Evolutionary conservation across 2,113 vertebrate species (phyloP).

Genomic region (Chloropsis cyanopogon): DNA sequence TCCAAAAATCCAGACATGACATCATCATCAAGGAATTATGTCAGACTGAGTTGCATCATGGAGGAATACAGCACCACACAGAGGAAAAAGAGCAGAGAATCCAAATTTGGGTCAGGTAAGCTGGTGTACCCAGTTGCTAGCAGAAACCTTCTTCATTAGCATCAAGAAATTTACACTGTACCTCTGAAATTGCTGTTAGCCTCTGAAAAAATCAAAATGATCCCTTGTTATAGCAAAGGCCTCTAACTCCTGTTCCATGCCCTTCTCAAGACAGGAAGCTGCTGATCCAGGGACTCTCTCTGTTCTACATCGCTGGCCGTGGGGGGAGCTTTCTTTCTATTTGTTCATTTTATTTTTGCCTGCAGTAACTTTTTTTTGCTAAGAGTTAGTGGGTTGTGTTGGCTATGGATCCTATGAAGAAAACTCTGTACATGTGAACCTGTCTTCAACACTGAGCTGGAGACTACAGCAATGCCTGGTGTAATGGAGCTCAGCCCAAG

Average conservation of each 20-base stretch:
- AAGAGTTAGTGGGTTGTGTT: background rate
- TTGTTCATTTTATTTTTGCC: background rate
- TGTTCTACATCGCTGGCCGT: background rate
- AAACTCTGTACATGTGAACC: background rate
- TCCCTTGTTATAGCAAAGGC: background rate
- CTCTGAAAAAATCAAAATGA: background rate
- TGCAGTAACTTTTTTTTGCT: background rate
- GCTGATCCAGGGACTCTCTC: background rate
- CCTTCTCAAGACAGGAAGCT: background rate
- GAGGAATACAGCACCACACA: background rate
- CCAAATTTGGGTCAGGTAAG: background rate
- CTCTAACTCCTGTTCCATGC: background rate
- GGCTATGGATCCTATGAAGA: background rate
- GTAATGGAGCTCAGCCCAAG: background rate
- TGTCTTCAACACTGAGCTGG: background rate
- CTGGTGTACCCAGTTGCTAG: background rate
- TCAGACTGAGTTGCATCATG: background rate
- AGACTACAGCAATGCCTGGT: background rate
- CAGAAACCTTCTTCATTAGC: background rate
- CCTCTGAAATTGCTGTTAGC: background rate
- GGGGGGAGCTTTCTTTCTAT: background rate
- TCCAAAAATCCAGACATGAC: background rate
- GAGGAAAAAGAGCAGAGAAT: background rate
- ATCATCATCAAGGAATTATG: background rate
- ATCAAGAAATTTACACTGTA: background rate